These are phyloP conservation scores for Ornithorhynchus anatinus DNA, from an alignment of 2,113 vertebrate species.

Conservation along the genomic window DNA sequence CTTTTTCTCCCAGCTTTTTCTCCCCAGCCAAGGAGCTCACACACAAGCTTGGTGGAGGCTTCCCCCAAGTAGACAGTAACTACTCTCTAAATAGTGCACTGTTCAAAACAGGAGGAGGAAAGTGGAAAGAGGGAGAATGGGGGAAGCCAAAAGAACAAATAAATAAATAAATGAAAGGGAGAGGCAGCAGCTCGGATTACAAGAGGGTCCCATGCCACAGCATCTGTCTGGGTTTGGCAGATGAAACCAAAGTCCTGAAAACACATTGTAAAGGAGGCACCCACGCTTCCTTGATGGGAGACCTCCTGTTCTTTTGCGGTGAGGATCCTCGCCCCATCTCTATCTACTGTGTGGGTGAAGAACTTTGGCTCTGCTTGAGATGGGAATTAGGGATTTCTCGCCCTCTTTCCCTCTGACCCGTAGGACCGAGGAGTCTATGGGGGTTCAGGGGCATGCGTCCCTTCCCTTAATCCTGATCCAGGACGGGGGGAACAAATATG, in stretches of 20 bases:
- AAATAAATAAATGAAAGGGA: not conserved
- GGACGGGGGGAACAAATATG: no score
- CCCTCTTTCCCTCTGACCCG: not conserved
- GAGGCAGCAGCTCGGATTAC: not conserved
- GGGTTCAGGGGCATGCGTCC: no score
- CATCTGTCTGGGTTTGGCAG: not conserved
- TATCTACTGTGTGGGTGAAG: not conserved
- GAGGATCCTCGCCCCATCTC: not conserved
- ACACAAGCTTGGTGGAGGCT: not conserved
- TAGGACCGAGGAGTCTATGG: no score
- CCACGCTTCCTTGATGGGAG: not conserved
- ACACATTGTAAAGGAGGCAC: not conserved
- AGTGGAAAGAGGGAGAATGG: not conserved
- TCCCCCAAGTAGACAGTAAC: not conserved
- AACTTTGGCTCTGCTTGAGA: not conserved
- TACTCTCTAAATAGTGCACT: not conserved
- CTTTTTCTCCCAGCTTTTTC: not conserved
- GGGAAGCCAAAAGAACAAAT: no score
- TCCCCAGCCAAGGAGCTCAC: not conserved
- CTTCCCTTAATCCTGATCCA: no score
- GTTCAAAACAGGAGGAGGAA: not conserved
- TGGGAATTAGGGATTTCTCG: not conserved
- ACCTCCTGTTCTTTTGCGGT: not conserved
- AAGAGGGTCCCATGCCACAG: not conserved
- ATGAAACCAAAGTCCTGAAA: not conserved